Evolutionary conservation across 1,140 invertebrate genomes (phyloP).

Genomic region (Sminthurinus signatus): DNA sequence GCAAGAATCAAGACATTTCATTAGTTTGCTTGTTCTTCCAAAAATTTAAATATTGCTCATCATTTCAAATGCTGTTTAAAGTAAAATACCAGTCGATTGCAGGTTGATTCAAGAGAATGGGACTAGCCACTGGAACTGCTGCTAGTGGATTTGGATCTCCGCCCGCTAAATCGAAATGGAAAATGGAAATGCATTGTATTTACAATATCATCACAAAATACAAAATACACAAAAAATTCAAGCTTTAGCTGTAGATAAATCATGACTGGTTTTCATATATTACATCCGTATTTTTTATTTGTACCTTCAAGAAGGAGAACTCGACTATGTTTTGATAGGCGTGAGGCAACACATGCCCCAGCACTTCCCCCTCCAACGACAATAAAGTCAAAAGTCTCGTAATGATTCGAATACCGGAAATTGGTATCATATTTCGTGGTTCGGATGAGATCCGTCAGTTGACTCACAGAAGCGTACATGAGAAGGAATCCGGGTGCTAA

Average conservation of each 20-base stretch:
- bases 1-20: no score
- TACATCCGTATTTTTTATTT: no score
- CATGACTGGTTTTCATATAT: no score
- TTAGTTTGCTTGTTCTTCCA: no score
- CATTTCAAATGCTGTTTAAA: no score
- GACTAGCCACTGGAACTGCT: not conserved
- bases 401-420: not conserved
- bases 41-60: no score
- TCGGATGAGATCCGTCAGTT: not conserved
- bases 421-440: not conserved
- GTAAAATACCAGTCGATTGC: not conserved
- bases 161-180: no score
- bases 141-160: not conserved
- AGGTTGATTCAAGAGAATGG: conserved; percentile 1
- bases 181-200: no score
- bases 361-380: conserved; percentile 16
- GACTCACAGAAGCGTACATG: not conserved
- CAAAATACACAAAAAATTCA: no score
- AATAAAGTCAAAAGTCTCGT: not conserved
- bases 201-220: no score
- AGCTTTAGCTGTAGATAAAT: no score
- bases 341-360: conserved; percentile 14
- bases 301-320: conserved; percentile 24
- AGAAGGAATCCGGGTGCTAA: not conserved
- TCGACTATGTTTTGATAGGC: conserved; percentile 18